Percentiles rank a stretch among this genome's conserved stretches.
Conservation (phyloP, 2,113 vertebrate species). For the Hypocryptadius cinnamomeus region DNA sequence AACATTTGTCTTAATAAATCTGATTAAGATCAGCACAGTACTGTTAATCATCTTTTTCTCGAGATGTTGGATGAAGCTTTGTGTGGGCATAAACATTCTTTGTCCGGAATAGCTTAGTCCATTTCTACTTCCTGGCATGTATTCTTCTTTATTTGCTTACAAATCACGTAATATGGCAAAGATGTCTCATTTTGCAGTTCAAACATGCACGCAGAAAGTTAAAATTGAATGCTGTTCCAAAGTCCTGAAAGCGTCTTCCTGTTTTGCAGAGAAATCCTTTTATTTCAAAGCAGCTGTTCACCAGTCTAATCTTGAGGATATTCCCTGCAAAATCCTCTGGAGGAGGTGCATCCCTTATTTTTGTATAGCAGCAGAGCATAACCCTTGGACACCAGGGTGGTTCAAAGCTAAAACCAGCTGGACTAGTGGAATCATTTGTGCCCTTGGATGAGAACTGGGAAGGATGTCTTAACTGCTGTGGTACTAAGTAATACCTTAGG, state of each 20-base stretch:
- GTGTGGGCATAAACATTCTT: neutral
- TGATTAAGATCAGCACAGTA: neutral
- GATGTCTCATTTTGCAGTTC: neutral
- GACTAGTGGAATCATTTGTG: neutral
- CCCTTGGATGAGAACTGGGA: neutral
- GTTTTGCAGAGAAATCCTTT: neutral
- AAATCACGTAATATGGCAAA: neutral
- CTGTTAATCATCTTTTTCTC: conserved; percentile 12
- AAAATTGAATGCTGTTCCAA: neutral
- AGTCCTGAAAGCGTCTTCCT: neutral
- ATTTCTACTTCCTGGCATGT: neutral
- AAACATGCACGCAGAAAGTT: neutral
- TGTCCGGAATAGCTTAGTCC: neutral
- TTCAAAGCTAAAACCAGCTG: neutral
- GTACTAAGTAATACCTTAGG: neutral
- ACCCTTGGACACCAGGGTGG: neutral
- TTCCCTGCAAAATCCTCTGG: neutral
- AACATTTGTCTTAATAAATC: conserved; percentile 39
- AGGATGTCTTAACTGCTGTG: neutral
- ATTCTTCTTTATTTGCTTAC: neutral
- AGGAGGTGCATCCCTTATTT: neutral
- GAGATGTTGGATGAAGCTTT: neutral
- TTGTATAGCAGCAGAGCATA: neutral
- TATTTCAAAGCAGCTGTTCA: neutral
- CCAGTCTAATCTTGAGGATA: neutral